Percentiles rank a stretch among this genome's conserved stretches.
phyloP scores from a whole-genome alignment of 2,888 invertebrate genomes.

The Drosophila longiperda region DNA sequence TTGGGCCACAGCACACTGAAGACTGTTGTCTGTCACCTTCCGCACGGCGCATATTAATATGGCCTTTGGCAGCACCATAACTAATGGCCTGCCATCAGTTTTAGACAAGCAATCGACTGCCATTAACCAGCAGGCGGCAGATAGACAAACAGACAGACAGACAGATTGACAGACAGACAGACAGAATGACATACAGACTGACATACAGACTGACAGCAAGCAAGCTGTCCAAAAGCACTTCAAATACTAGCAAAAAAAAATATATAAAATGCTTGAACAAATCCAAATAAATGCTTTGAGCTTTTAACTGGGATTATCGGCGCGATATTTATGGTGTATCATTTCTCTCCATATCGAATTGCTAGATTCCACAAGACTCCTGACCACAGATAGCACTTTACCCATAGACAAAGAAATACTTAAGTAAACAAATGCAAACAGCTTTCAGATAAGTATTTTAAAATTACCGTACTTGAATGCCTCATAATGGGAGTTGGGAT shows the following conservation, averaged over 20 bases:
- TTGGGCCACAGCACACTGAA: slow-evolving; percentile 35
- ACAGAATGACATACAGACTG: not conserved
- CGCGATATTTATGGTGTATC: slow-evolving; percentile 72
- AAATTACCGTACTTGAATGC: slow-evolving; percentile 1
- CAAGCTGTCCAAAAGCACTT: slow-evolving; percentile 30
- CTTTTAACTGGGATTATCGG: slow-evolving; percentile 78
- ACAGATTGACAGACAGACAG: not conserved
- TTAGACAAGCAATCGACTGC: slow-evolving; percentile 61
- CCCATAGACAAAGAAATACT: not conserved
- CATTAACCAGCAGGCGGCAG: slow-evolving; percentile 62
- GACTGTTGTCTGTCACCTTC: slow-evolving; percentile 54
- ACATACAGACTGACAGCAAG: not conserved
- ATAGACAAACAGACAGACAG: not conserved
- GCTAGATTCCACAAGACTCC: slow-evolving; percentile 25
- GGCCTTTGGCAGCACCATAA: slow-evolving; percentile 73
- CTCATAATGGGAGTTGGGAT: not conserved
- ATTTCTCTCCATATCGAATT: slow-evolving; percentile 62
- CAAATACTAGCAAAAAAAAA: slow-evolving; percentile 31
- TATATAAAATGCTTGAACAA: slow-evolving; percentile 50
- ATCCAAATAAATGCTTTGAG: slow-evolving; percentile 77
- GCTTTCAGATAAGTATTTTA: slow-evolving; percentile 22
- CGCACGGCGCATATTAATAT: slow-evolving; percentile 70
- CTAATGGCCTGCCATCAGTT: slow-evolving; percentile 72
- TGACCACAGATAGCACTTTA: slow-evolving; percentile 41
- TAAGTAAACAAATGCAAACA: slow-evolving; percentile 26